Percentiles rank a stretch among this genome's conserved stretches.
phyloP scores from a whole-genome alignment of 2,797 vertebrate genomes.

The Sitta carolinensis region DNA sequence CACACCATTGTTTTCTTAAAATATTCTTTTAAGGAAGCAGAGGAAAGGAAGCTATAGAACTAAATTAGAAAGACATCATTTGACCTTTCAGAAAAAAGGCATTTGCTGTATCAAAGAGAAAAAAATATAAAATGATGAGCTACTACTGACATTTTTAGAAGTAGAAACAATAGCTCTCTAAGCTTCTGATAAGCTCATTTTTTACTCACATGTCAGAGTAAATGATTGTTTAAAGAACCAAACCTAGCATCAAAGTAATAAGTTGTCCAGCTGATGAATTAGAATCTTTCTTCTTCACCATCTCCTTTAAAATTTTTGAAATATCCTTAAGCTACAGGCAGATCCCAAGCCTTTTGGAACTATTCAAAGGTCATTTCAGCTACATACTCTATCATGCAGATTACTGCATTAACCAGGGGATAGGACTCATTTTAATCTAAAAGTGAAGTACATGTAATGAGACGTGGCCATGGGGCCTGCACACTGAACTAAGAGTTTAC shows the following conservation, averaged over 20 bases:
- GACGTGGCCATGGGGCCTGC: background rate
- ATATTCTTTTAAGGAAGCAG: background rate
- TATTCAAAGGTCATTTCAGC: conserved; percentile 4
- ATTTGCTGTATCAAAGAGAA: background rate
- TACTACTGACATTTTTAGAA: background rate
- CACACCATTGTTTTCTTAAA: background rate
- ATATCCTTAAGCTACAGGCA: background rate
- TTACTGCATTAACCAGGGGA: background rate
- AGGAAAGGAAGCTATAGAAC: background rate
- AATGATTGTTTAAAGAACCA: conserved; percentile 32
- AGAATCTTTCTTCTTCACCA: conserved; percentile 20
- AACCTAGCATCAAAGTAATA: conserved; percentile 29
- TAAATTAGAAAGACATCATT: background rate
- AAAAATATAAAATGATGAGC: background rate
- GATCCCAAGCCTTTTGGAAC: background rate
- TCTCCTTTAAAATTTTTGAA: conserved; percentile 20
- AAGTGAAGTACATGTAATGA: background rate
- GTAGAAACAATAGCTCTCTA: background rate
- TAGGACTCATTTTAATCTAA: background rate
- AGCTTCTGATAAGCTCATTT: background rate
- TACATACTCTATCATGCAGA: background rate
- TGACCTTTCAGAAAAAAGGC: background rate
- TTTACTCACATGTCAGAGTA: background rate
- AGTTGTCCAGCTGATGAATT: conserved; percentile 30
- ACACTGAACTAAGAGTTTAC: background rate